Percentiles rank a stretch among this genome's conserved stretches.
Evolutionary conservation across 2,113 vertebrate species (phyloP).

Genomic region (Macaca fascicularis): T2T-MFA8v1.1 NC_088375.1:157143001-157143500

Average conservation of each 20-base stretch:
- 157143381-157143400: too few relatives aligned
- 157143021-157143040: slow-evolving; percentile 88
- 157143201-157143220: background rate
- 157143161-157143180: background rate
- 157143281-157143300: too few relatives aligned
- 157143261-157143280: too few relatives aligned
- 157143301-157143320: too few relatives aligned
- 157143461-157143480: too few relatives aligned
- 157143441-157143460: too few relatives aligned
- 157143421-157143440: too few relatives aligned
- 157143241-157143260: background rate
- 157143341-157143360: too few relatives aligned
- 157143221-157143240: background rate
- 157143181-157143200: background rate
- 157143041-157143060: slow-evolving; percentile 94
- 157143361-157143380: too few relatives aligned
- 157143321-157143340: too few relatives aligned
- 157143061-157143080: slow-evolving; percentile 89
- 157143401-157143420: too few relatives aligned
- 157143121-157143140: background rate
- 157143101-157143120: slow-evolving; percentile 57
- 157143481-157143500: too few relatives aligned
- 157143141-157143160: background rate
- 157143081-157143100: slow-evolving; percentile 80
- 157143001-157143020: slow-evolving; percentile 34